These are phyloP conservation scores for Mellivora capensis DNA, from an alignment of 2,113 vertebrate species.

Conservation along the genomic window DNA sequence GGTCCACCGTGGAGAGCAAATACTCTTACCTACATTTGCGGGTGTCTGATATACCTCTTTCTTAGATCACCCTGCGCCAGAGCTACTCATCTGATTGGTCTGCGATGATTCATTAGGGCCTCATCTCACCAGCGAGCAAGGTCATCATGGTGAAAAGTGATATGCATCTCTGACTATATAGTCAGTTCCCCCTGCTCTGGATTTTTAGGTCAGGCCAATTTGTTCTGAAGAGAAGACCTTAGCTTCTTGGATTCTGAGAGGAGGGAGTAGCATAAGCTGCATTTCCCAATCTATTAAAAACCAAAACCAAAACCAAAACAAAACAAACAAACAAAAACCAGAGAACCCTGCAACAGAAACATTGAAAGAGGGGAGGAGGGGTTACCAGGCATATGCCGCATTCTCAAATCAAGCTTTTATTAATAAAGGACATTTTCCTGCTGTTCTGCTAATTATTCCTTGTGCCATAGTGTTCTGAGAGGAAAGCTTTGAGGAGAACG, in stretches of 20 bases:
- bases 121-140: not conserved
- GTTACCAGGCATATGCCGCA: not conserved
- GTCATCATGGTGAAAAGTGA: not conserved
- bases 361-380: not conserved
- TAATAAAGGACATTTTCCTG: not conserved
- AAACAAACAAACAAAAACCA: too few species aligned
- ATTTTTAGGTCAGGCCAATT: slow-evolving; percentile 16
- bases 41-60: not conserved
- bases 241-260: not conserved
- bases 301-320: too few species aligned
- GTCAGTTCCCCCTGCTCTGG: not conserved
- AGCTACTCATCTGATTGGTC: not conserved
- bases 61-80: not conserved
- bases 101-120: not conserved
- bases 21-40: not conserved
- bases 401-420: slow-evolving; percentile 1
- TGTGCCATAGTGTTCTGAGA: not conserved
- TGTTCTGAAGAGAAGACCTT: not conserved
- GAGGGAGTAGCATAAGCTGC: not conserved
- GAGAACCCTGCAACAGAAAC: not conserved
- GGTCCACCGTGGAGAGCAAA: not conserved
- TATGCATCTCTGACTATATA: not conserved
- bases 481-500: not conserved
- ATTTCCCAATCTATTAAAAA: not conserved
- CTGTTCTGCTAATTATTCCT: not conserved